Evolutionary conservation across 1,140 invertebrate genomes (phyloP), one percentile per base, ranked within the genome.

Genomic region (Halotydeus destructor): DNA sequence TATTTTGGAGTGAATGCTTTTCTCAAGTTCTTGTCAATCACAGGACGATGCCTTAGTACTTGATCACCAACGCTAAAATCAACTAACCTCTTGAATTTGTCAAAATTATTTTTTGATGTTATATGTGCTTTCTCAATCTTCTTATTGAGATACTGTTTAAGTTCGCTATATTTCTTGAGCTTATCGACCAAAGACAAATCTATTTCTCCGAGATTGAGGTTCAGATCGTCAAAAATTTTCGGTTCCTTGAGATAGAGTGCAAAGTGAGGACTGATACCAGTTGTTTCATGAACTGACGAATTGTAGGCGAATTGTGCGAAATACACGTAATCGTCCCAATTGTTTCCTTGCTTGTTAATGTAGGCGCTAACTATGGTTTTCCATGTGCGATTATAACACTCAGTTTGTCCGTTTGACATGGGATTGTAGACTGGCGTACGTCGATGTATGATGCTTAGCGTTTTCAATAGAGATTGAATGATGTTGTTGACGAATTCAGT

Each of bases 231-330:
- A n/a, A n/a, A n/a, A n/a, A n/a, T n/a, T n/a, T n/a, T n/a, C n/a
- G 60, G 53, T 44, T 59, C 56, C 34, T 46, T 44, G 6, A 61
- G 61, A 40, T 60, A 63, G n/a, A 66, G 12, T 3, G 66, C 26
- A 52, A 61, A 58, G 38, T 59, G 58, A 1, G 62, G 59, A 6
- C 55, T 47, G 44, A 51, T 60, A 9, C 53, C 49, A 0, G 58
- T 65, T 0, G 55, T 49, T 36, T 45, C 45, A 40, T 67, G 64
- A 2, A 52, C 23, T n/a, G 58, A 50, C 0, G 59, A 60, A 30
- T 67, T 66, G 39, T 63, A 61, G 5, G 54, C 55, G 46, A 62
- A 64, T 9, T 55, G 56, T 1, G 60, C 61, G 14, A 56, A 56
- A 1, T 50, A 52, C 1, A 64, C 41, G 6, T 54, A 60, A 38